Base-by-base conservation (phyloP, 2,797 vertebrate species). In the Furcifer pardalis region DNA sequence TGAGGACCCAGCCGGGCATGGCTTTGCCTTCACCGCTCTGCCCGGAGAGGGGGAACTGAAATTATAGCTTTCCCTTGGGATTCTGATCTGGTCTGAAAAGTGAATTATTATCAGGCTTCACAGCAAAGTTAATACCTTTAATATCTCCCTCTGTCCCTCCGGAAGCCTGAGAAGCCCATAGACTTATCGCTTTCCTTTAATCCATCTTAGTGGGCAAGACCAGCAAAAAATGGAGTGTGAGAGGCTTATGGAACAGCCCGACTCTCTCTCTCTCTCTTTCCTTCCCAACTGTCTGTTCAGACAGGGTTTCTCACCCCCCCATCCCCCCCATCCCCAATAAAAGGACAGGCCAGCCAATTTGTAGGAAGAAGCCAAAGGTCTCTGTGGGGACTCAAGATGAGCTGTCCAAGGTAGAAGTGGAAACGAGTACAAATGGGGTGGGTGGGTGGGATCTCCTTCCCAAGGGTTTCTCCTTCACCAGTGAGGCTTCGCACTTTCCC, bases 71-170 rank as follows among this genome's bases (percentile, higher is more conserved):
- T 82, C 86, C 63, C 49, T 7, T 12, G 49, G 72, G 77, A 12
- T 37, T 69, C 83, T 27, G 86, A 91, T 87, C 89, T 49, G 32
- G 72, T 59, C 82, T 35, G 87, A 82, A 87, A 84, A 86, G 2
- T 63, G 9, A 84, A 81, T 73, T 66, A 80, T 78, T 78, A 89
- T 59, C 89, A 88, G 83, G 86, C 82, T 77, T 74, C 90, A 84
- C 49, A 3, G 90, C 82, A 83, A 85, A 87, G 89, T 89, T 93
- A 94, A 94, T 91, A 37, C 91, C 87, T 77, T 84, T 88, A 88
- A 69, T 91, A 89, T 86, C 88, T 85, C 63, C 79, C 52, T 82
- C 87, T 0, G 66, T 93, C 91, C 90, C 93, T 81, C 88, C 0
- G 79, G 92, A 89, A 0, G 0, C 75, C 0, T 3, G 85, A 91